A percentile compares a stretch with the other conserved stretches of the same genome.
Conservation (phyloP, 2,888 invertebrate species). For the Ptilodon capucinus region DNA sequence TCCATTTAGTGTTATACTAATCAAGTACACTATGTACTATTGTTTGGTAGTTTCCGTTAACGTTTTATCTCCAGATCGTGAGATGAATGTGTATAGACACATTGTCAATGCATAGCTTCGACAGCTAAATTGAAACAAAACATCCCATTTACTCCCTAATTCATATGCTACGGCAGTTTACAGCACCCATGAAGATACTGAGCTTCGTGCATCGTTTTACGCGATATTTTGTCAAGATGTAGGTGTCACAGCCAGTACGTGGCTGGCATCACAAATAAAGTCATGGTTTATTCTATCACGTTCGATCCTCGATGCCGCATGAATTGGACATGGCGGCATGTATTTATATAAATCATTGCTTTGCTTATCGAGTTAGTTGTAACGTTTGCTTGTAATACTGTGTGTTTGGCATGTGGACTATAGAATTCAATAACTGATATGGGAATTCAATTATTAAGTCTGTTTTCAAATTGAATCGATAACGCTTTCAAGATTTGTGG, state of each 20-base stretch:
- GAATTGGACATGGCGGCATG: slow-evolving; percentile 33
- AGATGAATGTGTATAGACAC: background rate
- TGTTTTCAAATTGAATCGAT: slow-evolving; percentile 1
- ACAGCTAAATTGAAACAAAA: slow-evolving; percentile 8
- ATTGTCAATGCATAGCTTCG: background rate
- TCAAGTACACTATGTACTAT: background rate
- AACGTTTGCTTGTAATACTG: background rate
- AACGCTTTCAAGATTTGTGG: background rate
- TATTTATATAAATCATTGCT: slow-evolving; percentile 38
- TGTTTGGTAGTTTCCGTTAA: no score
- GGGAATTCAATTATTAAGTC: slow-evolving; percentile 2
- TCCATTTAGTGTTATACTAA: background rate
- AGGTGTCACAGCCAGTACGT: slow-evolving; percentile 44
- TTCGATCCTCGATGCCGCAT: slow-evolving; percentile 28
- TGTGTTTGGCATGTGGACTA: background rate
- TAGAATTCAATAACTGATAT: slow-evolving; percentile 1
- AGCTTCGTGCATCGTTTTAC: slow-evolving; percentile 19
- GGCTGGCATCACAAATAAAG: slow-evolving; percentile 35
- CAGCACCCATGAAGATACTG: slow-evolving; percentile 8
- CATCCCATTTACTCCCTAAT: background rate
- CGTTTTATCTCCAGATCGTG: background rate
- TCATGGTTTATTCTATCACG: slow-evolving; percentile 29
- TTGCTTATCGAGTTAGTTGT: slow-evolving; percentile 27
- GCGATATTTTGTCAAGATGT: slow-evolving; percentile 41
- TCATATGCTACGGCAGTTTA: slow-evolving; percentile 5